Evolutionary conservation across 1,140 invertebrate species (phyloP).

Genomic region (Rhagoletis zephyria): DNA sequence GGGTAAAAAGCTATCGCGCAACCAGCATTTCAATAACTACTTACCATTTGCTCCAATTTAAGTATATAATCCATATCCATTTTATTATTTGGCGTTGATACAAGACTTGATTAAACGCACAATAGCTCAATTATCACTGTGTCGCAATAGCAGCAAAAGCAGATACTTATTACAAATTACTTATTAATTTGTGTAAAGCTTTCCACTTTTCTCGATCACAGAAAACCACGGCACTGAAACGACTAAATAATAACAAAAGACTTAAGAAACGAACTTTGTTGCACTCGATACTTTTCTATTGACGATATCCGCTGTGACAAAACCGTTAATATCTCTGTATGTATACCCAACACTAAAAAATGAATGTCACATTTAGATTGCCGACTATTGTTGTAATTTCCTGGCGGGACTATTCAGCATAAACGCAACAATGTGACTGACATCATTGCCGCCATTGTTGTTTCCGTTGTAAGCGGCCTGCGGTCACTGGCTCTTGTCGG

Average conservation of each 20-base stretch:
- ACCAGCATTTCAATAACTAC: not conserved
- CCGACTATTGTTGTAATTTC: not conserved
- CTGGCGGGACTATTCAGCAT: not conserved
- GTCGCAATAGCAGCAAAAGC: not conserved
- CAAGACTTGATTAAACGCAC: not conserved
- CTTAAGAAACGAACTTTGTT: slow-evolving; percentile 39
- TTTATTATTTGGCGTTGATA: not conserved
- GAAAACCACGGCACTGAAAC: not conserved
- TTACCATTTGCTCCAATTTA: slow-evolving; percentile 67
- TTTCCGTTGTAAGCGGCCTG: slow-evolving; percentile 12
- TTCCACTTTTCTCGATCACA: not conserved
- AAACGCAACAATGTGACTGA: not conserved
- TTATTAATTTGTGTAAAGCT: not conserved
- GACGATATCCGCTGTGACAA: not conserved
- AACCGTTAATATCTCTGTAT: slow-evolving; percentile 24
- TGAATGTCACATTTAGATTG: not conserved
- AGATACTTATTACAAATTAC: too few species aligned
- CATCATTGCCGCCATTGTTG: slow-evolving; percentile 33
- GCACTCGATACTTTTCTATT: not conserved
- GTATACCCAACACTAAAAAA: not conserved
- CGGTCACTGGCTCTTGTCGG: not conserved
- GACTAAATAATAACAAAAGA: slow-evolving; percentile 33
- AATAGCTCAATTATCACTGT: not conserved
- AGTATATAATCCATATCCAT: slow-evolving; percentile 59
- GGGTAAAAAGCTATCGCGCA: too few species aligned